These are phyloP conservation scores for Trigoniulus corallinus DNA, from an alignment of 1,140 invertebrate species.

Conservation along the genomic window DNA sequence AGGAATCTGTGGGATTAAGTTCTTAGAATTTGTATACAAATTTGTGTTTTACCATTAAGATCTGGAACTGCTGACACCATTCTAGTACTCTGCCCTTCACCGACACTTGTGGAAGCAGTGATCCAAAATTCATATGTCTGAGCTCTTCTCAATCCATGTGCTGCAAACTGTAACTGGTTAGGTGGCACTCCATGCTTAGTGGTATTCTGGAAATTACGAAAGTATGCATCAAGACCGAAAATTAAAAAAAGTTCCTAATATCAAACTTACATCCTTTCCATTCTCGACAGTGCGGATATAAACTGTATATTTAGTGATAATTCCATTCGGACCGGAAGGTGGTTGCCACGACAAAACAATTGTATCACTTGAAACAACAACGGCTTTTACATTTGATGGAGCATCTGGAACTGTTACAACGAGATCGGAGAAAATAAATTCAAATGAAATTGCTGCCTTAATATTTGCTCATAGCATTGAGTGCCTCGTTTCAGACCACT, in stretches of 20 bases:
- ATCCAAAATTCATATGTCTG: slow-evolving; percentile 22
- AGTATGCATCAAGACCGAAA: no score
- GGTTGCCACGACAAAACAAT: slow-evolving; percentile 86
- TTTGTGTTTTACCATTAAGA: not conserved
- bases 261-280: not conserved
- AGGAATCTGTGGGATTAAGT: no score
- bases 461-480: no score
- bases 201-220: not conserved
- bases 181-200: not conserved
- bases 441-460: no score
- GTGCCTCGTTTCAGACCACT: no score
- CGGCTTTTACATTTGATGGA: slow-evolving; percentile 76
- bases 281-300: slow-evolving; percentile 42
- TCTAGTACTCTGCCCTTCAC: slow-evolving; percentile 17
- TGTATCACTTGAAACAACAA: slow-evolving; percentile 75
- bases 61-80: not conserved
- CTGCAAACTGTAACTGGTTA: not conserved
- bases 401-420: slow-evolving; percentile 90
- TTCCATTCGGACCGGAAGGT: slow-evolving; percentile 77
- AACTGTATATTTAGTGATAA: slow-evolving; percentile 82
- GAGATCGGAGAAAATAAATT: no score
- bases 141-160: slow-evolving; percentile 28
- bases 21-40: no score
- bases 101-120: slow-evolving; percentile 19
- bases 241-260: not conserved